A percentile compares a stretch with the other conserved stretches of the same genome.
These are phyloP conservation scores for Sclerodermus sp. DNA, from an alignment of 2,888 invertebrate genomes.

Conservation along the genomic window DNA sequence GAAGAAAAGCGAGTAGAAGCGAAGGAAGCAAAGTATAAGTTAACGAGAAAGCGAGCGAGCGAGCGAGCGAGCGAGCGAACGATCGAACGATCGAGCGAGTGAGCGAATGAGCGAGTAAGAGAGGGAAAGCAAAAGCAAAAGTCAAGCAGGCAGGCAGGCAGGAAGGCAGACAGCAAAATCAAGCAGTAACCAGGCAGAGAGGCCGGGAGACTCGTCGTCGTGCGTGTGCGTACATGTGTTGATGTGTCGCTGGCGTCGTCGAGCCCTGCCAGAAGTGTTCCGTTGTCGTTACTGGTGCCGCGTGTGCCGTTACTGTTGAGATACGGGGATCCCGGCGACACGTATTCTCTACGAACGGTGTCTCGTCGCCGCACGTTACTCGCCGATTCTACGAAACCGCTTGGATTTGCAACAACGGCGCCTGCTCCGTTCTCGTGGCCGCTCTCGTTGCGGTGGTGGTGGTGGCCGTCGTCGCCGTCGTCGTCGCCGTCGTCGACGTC, in stretches of 20 bases:
- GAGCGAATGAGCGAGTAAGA: slow-evolving; percentile 3
- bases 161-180: neutral
- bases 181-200: slow-evolving; percentile 1
- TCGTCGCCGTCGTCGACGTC: too few species aligned
- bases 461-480: slow-evolving; percentile 9
- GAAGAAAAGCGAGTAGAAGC: too few species aligned
- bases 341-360: too few species aligned
- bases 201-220: slow-evolving; percentile 20
- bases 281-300: slow-evolving; percentile 17
- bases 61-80: too few species aligned
- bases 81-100: too few species aligned
- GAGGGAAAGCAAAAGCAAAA: slow-evolving; percentile 4
- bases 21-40: too few species aligned
- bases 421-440: neutral
- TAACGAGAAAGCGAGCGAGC: too few species aligned
- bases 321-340: slow-evolving; percentile 21
- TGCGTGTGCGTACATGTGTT: slow-evolving; percentile 31
- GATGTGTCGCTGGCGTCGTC: slow-evolving; percentile 45
- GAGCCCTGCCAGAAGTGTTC: slow-evolving; percentile 38
- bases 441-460: neutral
- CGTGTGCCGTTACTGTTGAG: slow-evolving; percentile 30
- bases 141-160: neutral
- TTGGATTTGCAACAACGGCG: too few species aligned
- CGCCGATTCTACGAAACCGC: too few species aligned
- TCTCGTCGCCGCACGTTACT: too few species aligned